Conservation (phyloP, 2,797 vertebrate species). For the Orestias chungarensis region DNA sequence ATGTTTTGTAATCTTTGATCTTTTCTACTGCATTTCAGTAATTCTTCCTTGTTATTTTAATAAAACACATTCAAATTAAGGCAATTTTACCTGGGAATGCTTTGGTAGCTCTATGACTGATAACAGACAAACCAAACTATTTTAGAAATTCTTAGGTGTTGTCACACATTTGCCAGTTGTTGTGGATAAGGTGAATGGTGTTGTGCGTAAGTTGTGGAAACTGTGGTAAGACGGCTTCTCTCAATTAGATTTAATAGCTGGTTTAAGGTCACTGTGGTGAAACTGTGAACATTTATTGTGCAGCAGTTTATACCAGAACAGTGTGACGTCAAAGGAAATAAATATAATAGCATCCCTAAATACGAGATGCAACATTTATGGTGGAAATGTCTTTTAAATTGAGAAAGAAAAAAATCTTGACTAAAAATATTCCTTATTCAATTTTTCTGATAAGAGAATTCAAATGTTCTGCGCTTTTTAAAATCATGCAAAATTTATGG, state of each 20-base stretch:
- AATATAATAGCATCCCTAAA: not conserved
- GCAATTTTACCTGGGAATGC: not conserved
- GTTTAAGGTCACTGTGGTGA: slow-evolving; percentile 53
- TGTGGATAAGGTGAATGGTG: slow-evolving; percentile 45
- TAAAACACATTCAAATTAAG: not conserved
- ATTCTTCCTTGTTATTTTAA: not conserved
- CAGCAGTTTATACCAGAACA: not conserved
- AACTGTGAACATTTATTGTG: slow-evolving; percentile 41
- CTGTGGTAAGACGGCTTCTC: slow-evolving; percentile 54
- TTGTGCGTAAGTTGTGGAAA: slow-evolving; percentile 48
- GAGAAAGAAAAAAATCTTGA: not conserved
- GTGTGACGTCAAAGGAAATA: not conserved
- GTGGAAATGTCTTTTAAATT: not conserved
- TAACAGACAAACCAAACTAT: slow-evolving; percentile 53
- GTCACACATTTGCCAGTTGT: slow-evolving; percentile 57
- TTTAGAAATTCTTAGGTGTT: slow-evolving; percentile 37
- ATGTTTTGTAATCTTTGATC: not conserved
- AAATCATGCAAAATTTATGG: not conserved
- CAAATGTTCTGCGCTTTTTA: not conserved
- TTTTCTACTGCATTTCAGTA: not conserved
- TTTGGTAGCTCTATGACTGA: slow-evolving; percentile 10
- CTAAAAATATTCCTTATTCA: not conserved
- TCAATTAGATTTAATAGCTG: slow-evolving; percentile 57
- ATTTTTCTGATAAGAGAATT: not conserved
- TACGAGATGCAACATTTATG: not conserved